Evolutionary conservation across 1,140 invertebrate genomes (phyloP), one percentile per base, ranked within the genome.

Genomic region (Drosophila punjabiensis): DNA sequence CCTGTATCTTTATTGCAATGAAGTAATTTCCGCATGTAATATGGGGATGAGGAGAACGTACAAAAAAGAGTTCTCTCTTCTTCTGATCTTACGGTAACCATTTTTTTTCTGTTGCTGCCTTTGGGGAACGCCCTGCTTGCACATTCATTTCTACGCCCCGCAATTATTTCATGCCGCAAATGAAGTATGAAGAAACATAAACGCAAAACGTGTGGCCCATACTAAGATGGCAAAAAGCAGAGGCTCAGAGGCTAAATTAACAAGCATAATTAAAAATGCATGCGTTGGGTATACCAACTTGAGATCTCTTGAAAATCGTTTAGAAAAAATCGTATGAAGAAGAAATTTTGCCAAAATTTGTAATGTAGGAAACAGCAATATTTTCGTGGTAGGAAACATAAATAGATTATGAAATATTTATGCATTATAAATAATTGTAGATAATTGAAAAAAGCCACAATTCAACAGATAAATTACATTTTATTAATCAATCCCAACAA

Each of bases 131-230:
- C 43, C 71, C 43, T 41, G 30, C 62, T 65, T 68, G 81, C 81
- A 79, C 81, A 83, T 83, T 85, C 84, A 81, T 85, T 79, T 75
- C 50, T 66, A 81, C 86, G 76, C 85, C 81, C 81, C 85, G 78
- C 81, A 81, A 89, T 90, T 85, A 89, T 79, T 89, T 70, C 65
- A 82, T 70, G 68, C 82, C 58, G 75, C 75, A 86, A 82, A 90
- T 85, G 86, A 76, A 76, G 86, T 89, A 85, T 70, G 82, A 88
- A 82, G 83, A 48, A 75, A 73, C 79, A 85, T 90, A 80, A 90
- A 76, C 68, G 65, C 53, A 69, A 90, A 90, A 90, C 86, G 86
- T 90, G 86, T 90, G 76, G 68, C 76, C 77, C 86, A 90, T 90
- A 90, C 87, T 68, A 82, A 90, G 37, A 45, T 66, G 45, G 45